Percentiles rank a stretch among this genome's conserved stretches.
Evolutionary conservation across 2,113 vertebrate genomes (phyloP).

Genomic region (Stictonetta naevosa): DNA sequence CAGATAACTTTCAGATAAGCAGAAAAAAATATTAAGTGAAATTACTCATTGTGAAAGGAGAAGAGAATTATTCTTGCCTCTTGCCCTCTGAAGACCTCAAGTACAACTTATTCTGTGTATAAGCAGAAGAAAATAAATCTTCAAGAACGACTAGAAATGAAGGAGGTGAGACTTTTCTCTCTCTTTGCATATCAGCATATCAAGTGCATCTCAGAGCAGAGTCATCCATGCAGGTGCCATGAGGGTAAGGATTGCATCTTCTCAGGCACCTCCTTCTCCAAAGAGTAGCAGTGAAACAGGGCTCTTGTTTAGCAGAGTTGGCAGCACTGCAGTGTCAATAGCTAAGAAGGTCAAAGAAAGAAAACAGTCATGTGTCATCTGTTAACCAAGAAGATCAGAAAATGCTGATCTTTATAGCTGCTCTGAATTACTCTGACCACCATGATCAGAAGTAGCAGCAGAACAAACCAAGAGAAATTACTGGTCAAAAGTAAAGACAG

Average conservation of each 20-base stretch:
- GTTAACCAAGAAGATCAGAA: neutral
- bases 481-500: neutral
- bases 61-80: neutral
- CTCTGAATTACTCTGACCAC: neutral
- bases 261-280: neutral
- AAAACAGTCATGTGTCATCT: neutral
- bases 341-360: neutral
- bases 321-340: neutral
- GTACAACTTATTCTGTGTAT: neutral
- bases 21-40: neutral
- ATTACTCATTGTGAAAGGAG: neutral
- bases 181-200: accelerated
- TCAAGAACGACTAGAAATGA: neutral
- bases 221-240: neutral
- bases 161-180: neutral
- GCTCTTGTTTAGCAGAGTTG: neutral
- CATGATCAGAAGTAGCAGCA: neutral
- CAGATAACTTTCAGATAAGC: neutral
- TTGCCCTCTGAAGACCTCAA: neutral
- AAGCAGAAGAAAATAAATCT: neutral
- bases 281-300: neutral
- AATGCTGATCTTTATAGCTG: neutral
- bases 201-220: neutral
- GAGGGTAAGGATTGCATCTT: neutral
- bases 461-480: neutral